phyloP scores from a whole-genome alignment of 2,888 invertebrate species.

The Lasioglossum lativentre region DNA sequence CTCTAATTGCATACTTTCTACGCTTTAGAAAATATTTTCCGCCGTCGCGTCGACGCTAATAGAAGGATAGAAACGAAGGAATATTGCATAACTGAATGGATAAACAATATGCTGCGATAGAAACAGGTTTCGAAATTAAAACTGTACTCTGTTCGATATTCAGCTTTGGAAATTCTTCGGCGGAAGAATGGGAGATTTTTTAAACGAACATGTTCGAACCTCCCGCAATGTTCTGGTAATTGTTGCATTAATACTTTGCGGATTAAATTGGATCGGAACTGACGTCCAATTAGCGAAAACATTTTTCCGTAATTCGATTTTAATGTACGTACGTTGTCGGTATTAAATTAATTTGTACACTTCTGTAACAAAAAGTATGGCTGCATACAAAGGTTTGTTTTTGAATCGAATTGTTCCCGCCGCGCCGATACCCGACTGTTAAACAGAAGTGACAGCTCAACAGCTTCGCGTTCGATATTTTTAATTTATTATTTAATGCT shows the following conservation, averaged over 20 bases:
- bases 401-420: background rate
- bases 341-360: background rate
- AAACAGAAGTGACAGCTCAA: background rate
- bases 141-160: background rate
- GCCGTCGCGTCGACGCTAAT: conserved; percentile 21
- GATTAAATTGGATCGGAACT: conserved; percentile 5
- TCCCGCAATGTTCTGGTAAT: background rate
- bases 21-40: conserved; percentile 43
- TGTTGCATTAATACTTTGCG: background rate
- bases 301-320: background rate
- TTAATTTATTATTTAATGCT: background rate
- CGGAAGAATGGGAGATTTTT: background rate
- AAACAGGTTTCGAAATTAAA: background rate
- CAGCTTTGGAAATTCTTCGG: background rate
- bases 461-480: background rate
- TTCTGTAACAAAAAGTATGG: background rate
- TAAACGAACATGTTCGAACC: background rate
- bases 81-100: background rate
- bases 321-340: background rate
- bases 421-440: background rate
- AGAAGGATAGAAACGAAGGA: conserved; percentile 5
- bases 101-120: conserved; percentile 12
- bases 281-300: conserved; percentile 5
- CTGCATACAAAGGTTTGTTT: background rate
- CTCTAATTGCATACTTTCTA: conserved; percentile 48